Conservation (phyloP, 2,888 invertebrate species). For the Cantharis nigra region DNA sequence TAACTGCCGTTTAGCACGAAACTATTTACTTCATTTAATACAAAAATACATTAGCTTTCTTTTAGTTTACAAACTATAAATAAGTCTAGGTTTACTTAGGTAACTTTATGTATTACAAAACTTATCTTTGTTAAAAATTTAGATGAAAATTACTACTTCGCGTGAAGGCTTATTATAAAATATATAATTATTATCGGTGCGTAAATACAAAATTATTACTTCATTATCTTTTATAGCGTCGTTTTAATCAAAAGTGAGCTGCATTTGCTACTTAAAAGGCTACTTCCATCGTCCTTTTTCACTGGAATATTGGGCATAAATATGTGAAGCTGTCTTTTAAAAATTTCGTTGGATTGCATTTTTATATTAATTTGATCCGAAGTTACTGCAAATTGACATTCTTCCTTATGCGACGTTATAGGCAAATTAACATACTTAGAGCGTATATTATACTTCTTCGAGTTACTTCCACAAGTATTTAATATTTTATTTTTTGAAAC, state of each 20-base stretch:
- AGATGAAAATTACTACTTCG: not conserved
- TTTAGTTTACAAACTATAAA: not conserved
- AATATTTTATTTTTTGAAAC: not conserved
- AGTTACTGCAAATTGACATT: not conserved
- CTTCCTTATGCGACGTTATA: not conserved
- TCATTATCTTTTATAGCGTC: not conserved
- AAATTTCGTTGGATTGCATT: constrained; percentile 15
- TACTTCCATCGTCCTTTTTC: constrained; percentile 48
- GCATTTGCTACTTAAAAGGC: constrained; percentile 44
- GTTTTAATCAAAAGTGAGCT: constrained; percentile 33
- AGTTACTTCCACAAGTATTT: not conserved
- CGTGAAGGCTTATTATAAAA: not conserved
- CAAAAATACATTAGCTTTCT: not conserved
- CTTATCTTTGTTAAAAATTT: not conserved
- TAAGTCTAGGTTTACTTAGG: not conserved
- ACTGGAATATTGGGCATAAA: constrained; percentile 73
- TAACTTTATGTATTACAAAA: not conserved
- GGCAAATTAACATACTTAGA: not conserved
- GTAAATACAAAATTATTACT: not conserved
- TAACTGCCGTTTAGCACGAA: constrained; percentile 18
- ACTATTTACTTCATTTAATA: not conserved
- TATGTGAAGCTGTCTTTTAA: constrained; percentile 72
- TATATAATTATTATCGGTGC: not conserved
- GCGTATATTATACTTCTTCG: not conserved
- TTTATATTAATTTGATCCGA: not conserved